A percentile compares a stretch with the other conserved stretches of the same genome.
phyloP scores from a whole-genome alignment of 2,797 vertebrate species.

The Schizopygopsis malacanthus region DNA sequence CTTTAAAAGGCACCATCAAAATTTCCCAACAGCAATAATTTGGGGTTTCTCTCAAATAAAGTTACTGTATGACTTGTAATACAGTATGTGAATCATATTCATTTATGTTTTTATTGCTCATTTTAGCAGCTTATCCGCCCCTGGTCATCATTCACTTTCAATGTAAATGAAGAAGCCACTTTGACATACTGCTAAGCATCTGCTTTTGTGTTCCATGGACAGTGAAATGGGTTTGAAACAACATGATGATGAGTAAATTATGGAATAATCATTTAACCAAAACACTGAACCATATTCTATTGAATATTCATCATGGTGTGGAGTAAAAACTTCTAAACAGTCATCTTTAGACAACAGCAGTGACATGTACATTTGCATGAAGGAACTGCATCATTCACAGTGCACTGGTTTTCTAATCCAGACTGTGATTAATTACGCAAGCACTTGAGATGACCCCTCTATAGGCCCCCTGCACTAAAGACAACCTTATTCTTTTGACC shows the following conservation, averaged over 20 bases:
- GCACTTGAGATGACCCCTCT: slow-evolving; percentile 26
- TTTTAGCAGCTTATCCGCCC: neutral
- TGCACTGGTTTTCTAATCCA: slow-evolving; percentile 15
- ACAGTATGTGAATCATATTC: neutral
- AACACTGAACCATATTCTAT: slow-evolving; percentile 10
- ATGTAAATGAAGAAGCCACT: neutral
- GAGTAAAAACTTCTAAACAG: neutral
- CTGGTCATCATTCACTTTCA: neutral
- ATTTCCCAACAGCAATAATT: neutral
- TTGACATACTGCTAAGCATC: slow-evolving; percentile 13
- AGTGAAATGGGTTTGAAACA: neutral
- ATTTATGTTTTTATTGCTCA: neutral
- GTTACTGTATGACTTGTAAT: neutral
- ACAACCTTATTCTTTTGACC: slow-evolving; percentile 43
- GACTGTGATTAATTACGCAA: slow-evolving; percentile 22
- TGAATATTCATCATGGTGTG: slow-evolving; percentile 26
- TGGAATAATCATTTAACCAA: neutral
- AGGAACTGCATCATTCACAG: slow-evolving; percentile 3
- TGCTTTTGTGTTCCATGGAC: neutral
- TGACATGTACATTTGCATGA: slow-evolving; percentile 32
- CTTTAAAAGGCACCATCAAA: neutral
- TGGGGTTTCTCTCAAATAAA: neutral
- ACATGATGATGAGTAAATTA: neutral
- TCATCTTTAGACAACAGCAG: slow-evolving; percentile 13
- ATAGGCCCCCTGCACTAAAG: slow-evolving; percentile 8